Conservation (phyloP, 2,797 vertebrate species). For the Microctenopoma stevenorrisi region DNA sequence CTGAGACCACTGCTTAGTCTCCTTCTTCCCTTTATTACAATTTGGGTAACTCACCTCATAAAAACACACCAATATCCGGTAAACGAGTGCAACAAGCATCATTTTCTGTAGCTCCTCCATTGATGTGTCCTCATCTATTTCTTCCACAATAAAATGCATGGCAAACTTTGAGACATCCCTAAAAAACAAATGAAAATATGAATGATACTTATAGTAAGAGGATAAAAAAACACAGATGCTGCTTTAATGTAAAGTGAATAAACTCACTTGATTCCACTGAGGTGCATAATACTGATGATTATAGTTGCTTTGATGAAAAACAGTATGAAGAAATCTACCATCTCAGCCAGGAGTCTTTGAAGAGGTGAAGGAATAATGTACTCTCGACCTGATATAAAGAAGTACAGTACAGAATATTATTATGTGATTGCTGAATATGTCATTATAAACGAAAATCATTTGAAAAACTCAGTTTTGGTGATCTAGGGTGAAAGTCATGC, state of each 20-base stretch:
- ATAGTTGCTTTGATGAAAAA: slow-evolving; percentile 99
- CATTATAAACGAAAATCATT: too few species aligned
- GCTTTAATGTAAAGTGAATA: not conserved
- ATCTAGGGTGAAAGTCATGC: too few species aligned
- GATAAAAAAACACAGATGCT: not conserved
- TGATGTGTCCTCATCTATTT: slow-evolving; percentile 98
- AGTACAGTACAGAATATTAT: not conserved
- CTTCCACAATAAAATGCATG: slow-evolving; percentile 99
- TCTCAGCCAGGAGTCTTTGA: slow-evolving; percentile 96
- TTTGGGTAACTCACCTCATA: slow-evolving; percentile 89
- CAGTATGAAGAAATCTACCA: slow-evolving; percentile 98
- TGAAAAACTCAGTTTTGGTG: too few species aligned
- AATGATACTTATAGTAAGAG: not conserved
- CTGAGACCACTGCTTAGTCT: not conserved
- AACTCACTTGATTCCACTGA: slow-evolving; percentile 96
- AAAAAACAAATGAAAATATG: slow-evolving; percentile 24
- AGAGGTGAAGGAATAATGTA: slow-evolving; percentile 94
- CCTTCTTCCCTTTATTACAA: not conserved
- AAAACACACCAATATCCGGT: slow-evolving; percentile 95
- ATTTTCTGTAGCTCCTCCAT: slow-evolving; percentile 99
- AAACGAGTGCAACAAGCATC: slow-evolving; percentile 97
- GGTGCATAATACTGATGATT: slow-evolving; percentile 96
- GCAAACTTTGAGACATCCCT: slow-evolving; percentile 99
- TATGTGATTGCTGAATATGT: too few species aligned
- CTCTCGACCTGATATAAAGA: slow-evolving; percentile 86